phyloP scores from a whole-genome alignment of 2,797 vertebrate genomes.

The Clarias laeviceps region DNA sequence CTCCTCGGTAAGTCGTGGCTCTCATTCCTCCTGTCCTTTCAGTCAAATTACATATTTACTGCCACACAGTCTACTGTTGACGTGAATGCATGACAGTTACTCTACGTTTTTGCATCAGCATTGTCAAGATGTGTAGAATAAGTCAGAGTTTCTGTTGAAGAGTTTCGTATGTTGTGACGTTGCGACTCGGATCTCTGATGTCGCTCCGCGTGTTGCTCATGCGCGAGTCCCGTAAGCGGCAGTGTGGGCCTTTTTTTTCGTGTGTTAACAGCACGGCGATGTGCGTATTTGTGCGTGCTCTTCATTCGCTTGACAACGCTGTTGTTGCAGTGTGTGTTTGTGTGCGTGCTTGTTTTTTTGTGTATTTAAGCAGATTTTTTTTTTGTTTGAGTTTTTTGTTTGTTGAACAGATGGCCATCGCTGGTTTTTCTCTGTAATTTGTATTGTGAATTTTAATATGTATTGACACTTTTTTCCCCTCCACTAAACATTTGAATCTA shows the following conservation, averaged over 20 bases:
- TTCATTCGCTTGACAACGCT: neutral
- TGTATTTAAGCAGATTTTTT: neutral
- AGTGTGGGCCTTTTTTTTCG: conserved; percentile 18
- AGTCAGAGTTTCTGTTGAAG: neutral
- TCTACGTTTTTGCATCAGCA: neutral
- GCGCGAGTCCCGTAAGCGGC: neutral
- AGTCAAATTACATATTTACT: neutral
- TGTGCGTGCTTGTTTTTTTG: conserved; percentile 11
- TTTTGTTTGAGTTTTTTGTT: neutral
- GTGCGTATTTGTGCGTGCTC: conserved; percentile 11
- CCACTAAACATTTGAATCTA: neutral
- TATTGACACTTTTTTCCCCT: neutral
- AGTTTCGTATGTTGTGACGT: neutral
- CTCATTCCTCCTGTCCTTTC: conserved; percentile 25
- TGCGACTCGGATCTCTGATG: neutral
- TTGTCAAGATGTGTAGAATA: too few species aligned
- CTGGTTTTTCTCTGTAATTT: neutral
- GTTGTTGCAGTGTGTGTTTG: neutral
- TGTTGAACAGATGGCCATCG: neutral
- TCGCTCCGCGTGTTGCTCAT: neutral
- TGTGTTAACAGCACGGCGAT: neutral
- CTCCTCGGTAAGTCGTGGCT: conserved; percentile 88
- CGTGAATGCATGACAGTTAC: neutral
- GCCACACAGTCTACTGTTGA: neutral
- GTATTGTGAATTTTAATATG: neutral